A percentile compares a stretch with the other conserved stretches of the same genome.
Evolutionary conservation across 2,113 vertebrate genomes (phyloP).

Genomic region (Crotophaga sulcirostris): DNA sequence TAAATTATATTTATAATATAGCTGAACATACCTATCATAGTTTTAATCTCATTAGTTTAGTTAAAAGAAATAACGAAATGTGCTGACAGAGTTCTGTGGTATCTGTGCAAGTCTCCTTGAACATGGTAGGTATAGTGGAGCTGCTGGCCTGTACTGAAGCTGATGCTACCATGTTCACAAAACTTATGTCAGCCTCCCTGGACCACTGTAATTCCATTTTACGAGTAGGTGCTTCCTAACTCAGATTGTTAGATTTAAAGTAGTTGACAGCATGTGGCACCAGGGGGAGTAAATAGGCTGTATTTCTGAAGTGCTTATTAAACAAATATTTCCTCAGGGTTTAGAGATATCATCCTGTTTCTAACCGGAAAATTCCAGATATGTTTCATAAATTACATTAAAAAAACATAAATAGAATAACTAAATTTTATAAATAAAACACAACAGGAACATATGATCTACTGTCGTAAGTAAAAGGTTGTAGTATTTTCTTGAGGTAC

Average conservation of each 20-base stretch:
- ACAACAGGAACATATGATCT: neutral
- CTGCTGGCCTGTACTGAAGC: neutral
- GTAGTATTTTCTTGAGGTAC: neutral
- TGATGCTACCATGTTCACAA: neutral
- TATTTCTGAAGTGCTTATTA: neutral
- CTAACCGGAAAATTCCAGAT: neutral
- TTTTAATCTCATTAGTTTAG: neutral
- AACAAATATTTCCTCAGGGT: neutral
- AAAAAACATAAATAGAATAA: neutral
- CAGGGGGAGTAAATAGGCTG: conserved; percentile 43
- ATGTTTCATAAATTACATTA: neutral
- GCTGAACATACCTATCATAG: neutral
- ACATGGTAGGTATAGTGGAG: neutral
- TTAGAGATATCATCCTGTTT: neutral
- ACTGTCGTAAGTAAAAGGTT: neutral
- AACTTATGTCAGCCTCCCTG: neutral
- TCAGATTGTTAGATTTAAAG: neutral
- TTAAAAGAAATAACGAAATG: neutral
- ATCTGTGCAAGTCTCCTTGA: neutral
- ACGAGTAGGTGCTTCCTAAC: neutral
- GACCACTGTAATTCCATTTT: neutral
- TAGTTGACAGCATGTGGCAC: conserved; percentile 15
- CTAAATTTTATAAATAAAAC: neutral
- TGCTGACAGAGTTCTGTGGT: neutral
- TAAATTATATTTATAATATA: neutral